These are phyloP conservation scores for Halcyon smyrnensis DNA, from an alignment of 2,797 vertebrate genomes.

Conservation along the genomic window DNA sequence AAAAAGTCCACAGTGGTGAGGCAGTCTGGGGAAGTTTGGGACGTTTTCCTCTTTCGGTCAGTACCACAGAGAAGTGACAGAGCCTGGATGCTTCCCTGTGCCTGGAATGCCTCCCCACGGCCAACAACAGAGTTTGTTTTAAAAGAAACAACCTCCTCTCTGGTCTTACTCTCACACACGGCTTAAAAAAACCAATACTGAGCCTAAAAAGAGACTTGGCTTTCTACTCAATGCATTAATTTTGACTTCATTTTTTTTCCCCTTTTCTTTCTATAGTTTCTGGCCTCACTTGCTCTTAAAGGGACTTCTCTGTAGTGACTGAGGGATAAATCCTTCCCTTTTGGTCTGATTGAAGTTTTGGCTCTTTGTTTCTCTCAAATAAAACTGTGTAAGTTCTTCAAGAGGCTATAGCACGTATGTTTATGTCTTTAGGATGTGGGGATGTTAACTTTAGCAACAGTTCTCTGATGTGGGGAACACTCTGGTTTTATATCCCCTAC, in stretches of 20 bases:
- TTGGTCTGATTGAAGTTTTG: not conserved
- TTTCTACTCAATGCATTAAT: not conserved
- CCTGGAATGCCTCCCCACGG: not conserved
- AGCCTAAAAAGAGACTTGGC: not conserved
- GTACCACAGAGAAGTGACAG: not conserved
- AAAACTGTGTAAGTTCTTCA: not conserved
- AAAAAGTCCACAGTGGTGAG: not conserved
- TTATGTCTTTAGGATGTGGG: not conserved
- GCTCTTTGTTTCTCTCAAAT: not conserved
- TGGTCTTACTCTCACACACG: not conserved
- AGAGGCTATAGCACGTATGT: not conserved
- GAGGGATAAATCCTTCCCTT: not conserved
- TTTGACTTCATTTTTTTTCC: not conserved
- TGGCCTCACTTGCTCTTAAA: not conserved
- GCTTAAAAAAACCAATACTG: fast-evolving
- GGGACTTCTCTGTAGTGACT: not conserved
- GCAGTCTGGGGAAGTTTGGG: not conserved
- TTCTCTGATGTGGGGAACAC: not conserved
- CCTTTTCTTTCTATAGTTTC: not conserved
- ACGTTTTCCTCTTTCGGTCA: not conserved
- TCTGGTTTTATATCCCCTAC: not conserved
- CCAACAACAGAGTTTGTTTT: not conserved
- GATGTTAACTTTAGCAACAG: not conserved
- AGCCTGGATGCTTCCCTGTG: not conserved
- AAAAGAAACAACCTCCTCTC: not conserved